Evolutionary conservation across 2,797 vertebrate genomes (phyloP).

Genomic region (Decapterus maruadsi): DNA sequence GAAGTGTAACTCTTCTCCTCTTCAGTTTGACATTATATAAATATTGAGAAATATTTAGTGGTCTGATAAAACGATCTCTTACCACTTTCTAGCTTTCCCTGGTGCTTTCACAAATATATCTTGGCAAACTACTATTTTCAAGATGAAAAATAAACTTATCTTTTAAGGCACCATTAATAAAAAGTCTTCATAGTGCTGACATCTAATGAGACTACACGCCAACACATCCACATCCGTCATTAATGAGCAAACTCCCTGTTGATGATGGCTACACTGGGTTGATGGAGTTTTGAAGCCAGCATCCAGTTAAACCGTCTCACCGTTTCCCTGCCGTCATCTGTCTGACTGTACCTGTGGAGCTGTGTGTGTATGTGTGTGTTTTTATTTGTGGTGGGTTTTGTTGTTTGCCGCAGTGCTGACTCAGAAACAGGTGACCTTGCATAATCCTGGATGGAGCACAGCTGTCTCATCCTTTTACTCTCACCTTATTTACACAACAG

Average conservation of each 20-base stretch:
- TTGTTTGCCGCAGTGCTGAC: constrained; percentile 60
- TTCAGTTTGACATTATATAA: no score
- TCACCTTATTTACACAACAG: constrained; percentile 68
- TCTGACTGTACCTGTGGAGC: constrained; percentile 8
- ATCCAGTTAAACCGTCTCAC: background rate
- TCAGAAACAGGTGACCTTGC: constrained; percentile 63
- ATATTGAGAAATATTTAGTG: background rate
- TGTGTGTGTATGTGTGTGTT: background rate
- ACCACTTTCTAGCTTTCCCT: background rate
- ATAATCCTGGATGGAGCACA: constrained; percentile 39
- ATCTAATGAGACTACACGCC: background rate
- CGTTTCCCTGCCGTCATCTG: background rate
- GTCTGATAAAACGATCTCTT: background rate
- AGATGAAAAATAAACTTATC: background rate
- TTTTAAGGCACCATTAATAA: background rate
- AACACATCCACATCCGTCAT: background rate
- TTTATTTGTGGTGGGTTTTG: constrained; percentile 12
- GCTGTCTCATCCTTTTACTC: constrained; percentile 65
- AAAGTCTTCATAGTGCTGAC: background rate
- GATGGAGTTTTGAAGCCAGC: background rate
- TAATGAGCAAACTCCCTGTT: background rate
- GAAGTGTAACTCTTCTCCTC: no score
- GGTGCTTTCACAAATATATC: background rate
- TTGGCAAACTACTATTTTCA: background rate
- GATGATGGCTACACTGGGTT: background rate